A percentile compares a stretch with the other conserved stretches of the same genome.
Conservation (phyloP, 2,888 invertebrate genomes). For the Erynnis tages region DNA sequence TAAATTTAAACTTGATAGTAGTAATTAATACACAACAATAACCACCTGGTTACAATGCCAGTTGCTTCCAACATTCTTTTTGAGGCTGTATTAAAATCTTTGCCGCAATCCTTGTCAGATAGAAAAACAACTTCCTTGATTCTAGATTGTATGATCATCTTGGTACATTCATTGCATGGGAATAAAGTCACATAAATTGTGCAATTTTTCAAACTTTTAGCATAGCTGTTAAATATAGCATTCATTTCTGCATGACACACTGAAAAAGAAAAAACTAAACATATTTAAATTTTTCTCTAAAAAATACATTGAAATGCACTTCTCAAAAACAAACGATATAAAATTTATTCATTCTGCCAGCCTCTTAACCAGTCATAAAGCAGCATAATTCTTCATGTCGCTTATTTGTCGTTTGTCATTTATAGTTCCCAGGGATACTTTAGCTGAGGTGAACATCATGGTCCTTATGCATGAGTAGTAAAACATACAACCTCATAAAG, state of each 20-base stretch:
- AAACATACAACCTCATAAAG: no score
- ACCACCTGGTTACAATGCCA: conserved; percentile 85
- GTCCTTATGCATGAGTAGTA: no score
- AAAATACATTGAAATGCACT: no score
- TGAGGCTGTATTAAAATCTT: conserved; percentile 86
- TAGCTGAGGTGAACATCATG: no score
- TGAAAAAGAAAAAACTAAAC: conserved; percentile 63
- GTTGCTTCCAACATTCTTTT: conserved; percentile 91
- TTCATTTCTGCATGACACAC: conserved; percentile 99
- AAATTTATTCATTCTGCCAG: no score
- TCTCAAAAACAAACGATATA: no score
- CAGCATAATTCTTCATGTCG: no score
- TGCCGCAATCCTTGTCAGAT: conserved; percentile 90
- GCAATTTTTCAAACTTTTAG: conserved; percentile 88
- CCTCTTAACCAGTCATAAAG: no score
- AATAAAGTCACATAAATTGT: conserved; percentile 94
- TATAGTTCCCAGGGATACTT: no score
- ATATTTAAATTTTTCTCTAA: background rate
- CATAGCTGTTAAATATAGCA: conserved; percentile 96
- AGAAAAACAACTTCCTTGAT: conserved; percentile 90
- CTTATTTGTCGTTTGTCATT: no score
- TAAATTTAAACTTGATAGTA: background rate
- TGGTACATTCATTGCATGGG: conserved; percentile 99
- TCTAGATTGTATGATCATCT: conserved; percentile 96
- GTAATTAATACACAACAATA: background rate